A percentile compares a stretch with the other conserved stretches of the same genome.
Evolutionary conservation across 2,797 vertebrate genomes (phyloP).

Genomic region (Mormyrops attenuatus): DNA sequence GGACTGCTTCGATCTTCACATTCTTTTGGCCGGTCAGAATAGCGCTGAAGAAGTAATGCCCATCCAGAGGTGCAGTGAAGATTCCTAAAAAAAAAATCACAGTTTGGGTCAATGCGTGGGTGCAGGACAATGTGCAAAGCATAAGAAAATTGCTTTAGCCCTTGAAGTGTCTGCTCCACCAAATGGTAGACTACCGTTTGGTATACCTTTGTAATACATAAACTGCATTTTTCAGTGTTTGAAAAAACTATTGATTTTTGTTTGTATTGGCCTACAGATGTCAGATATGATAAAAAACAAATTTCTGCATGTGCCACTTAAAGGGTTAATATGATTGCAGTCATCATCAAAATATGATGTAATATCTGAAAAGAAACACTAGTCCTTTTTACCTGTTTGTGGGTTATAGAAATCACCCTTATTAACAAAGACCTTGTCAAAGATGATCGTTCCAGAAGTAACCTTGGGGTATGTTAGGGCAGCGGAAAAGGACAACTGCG

Average conservation of each 20-base stretch:
- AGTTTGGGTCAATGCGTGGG: neutral
- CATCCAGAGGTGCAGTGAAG: slow-evolving; percentile 77
- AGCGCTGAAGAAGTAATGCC: slow-evolving; percentile 84
- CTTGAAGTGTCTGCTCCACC: too few relatives aligned
- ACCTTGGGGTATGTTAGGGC: slow-evolving; percentile 71
- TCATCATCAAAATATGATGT: neutral
- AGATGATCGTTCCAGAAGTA: slow-evolving; percentile 76
- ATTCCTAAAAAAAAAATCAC: slow-evolving; percentile 58
- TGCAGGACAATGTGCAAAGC: neutral
- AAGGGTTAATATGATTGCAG: neutral
- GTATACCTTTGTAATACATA: too few relatives aligned
- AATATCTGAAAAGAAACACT: neutral
- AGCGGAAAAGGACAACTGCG: slow-evolving; percentile 79
- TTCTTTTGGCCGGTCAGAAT: slow-evolving; percentile 80
- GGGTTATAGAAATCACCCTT: slow-evolving; percentile 76
- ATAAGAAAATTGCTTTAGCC: neutral
- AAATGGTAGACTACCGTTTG: too few relatives aligned
- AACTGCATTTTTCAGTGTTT: too few relatives aligned
- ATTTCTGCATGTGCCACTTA: too few relatives aligned
- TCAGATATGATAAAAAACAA: too few relatives aligned
- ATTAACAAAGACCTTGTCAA: slow-evolving; percentile 82
- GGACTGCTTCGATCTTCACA: slow-evolving; percentile 84
- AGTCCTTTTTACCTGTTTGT: slow-evolving; percentile 60
- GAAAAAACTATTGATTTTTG: too few relatives aligned
- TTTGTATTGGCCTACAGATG: too few relatives aligned